These are phyloP conservation scores for Aphelocoma coerulescens DNA, from an alignment of 2,113 vertebrate species.

Conservation along the genomic window DNA sequence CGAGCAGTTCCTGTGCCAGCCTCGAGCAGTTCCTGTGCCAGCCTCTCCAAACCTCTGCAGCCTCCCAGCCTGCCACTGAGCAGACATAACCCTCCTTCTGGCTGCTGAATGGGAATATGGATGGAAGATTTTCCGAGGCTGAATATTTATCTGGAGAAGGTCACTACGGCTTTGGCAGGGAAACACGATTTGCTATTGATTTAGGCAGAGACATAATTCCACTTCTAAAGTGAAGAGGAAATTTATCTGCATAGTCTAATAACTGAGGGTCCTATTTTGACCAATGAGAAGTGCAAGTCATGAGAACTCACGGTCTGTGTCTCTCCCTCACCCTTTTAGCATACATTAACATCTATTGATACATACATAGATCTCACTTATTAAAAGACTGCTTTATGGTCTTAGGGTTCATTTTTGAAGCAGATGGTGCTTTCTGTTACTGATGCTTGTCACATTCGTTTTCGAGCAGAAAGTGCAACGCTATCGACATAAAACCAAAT, in stretches of 20 bases:
- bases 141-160: neutral
- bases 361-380: neutral
- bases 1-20: neutral
- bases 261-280: neutral
- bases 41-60: neutral
- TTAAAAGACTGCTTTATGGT: neutral
- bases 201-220: neutral
- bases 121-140: neutral
- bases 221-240: neutral
- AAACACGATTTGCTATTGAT: neutral
- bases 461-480: constrained; percentile 4
- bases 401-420: neutral
- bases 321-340: neutral
- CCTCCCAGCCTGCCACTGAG: neutral
- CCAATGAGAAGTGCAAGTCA: neutral
- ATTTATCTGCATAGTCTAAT: neutral
- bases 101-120: neutral
- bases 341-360: neutral
- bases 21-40: neutral
- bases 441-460: constrained; percentile 3
- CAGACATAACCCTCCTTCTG: neutral
- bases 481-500: constrained; percentile 4
- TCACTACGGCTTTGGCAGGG: neutral
- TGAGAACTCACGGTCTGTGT: neutral
- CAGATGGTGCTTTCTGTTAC: neutral